A percentile compares a stretch with the other conserved stretches of the same genome.
Conservation (phyloP, 2,888 invertebrate species). For the Ditylenchus weischeri region DNA sequence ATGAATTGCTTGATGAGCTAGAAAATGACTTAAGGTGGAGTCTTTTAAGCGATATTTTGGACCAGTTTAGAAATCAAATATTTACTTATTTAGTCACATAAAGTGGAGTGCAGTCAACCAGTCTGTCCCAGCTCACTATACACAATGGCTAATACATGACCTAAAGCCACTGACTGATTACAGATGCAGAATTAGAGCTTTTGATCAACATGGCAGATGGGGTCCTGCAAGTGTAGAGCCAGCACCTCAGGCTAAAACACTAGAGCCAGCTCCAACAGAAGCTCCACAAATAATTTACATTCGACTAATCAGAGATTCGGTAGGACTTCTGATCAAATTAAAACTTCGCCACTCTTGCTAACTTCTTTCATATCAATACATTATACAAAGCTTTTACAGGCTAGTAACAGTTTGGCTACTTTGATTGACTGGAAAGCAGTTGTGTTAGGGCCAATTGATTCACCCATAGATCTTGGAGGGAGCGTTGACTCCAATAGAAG, state of each 20-base stretch:
- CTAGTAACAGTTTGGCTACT: slow-evolving; percentile 5
- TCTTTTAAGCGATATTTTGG: not conserved
- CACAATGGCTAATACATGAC: slow-evolving; percentile 39
- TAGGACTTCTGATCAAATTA: slow-evolving; percentile 21
- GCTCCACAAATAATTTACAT: slow-evolving; percentile 40
- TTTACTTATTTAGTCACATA: not conserved
- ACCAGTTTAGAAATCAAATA: not conserved
- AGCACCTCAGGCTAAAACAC: slow-evolving; percentile 30
- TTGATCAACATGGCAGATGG: slow-evolving; percentile 43
- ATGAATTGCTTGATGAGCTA: too few relatives aligned
- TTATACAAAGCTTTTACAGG: not conserved
- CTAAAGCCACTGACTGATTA: slow-evolving; percentile 41
- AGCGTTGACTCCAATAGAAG: not conserved
- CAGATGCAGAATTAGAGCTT: slow-evolving; percentile 40
- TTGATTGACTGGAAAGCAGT: slow-evolving; percentile 20
- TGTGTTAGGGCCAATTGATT: not conserved
- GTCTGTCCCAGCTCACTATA: slow-evolving; percentile 36
- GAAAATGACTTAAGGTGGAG: too few relatives aligned
- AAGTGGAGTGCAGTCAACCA: slow-evolving; percentile 17
- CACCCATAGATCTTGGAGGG: not conserved
- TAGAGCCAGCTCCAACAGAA: slow-evolving; percentile 40
- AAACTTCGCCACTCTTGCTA: too few relatives aligned
- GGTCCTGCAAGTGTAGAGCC: slow-evolving; percentile 24
- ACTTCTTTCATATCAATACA: too few relatives aligned
- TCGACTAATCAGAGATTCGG: slow-evolving; percentile 36